A percentile compares a stretch with the other conserved stretches of the same genome.
phyloP scores from a whole-genome alignment of 2,888 invertebrate genomes.

The Odontomyia ornata region DNA sequence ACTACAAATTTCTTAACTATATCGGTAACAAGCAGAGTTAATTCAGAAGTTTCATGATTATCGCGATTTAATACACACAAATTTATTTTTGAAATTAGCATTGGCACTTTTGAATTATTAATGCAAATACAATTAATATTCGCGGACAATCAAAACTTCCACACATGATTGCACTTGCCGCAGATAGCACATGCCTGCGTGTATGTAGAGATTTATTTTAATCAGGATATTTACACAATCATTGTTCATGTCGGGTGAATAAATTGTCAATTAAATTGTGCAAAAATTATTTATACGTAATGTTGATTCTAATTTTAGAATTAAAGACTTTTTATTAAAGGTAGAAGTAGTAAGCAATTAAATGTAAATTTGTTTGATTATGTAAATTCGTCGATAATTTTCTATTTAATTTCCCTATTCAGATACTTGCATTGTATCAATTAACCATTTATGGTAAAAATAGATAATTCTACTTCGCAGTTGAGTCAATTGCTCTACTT shows the following conservation, averaged over 20 bases:
- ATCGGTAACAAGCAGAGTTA: not conserved
- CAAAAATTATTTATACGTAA: not conserved
- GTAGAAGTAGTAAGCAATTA: too few relatives aligned
- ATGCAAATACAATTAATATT: not conserved
- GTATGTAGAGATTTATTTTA: not conserved
- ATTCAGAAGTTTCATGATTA: not conserved
- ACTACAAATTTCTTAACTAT: not conserved
- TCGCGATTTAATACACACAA: not conserved
- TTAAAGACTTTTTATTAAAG: too few relatives aligned
- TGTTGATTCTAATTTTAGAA: not conserved
- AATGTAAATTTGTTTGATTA: conserved; percentile 6
- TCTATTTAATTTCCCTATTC: too few relatives aligned
- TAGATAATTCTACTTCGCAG: too few relatives aligned
- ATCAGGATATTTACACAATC: not conserved
- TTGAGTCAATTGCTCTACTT: too few relatives aligned
- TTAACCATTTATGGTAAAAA: too few relatives aligned
- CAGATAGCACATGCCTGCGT: not conserved
- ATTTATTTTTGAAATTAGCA: not conserved
- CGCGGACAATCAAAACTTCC: not conserved
- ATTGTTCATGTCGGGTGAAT: not conserved
- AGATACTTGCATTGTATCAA: too few relatives aligned
- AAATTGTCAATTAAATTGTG: not conserved
- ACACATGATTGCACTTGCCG: not conserved
- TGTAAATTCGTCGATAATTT: too few relatives aligned
- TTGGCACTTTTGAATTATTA: conserved; percentile 18